phyloP scores from a whole-genome alignment of 37 sponge, comb jelly and placozoan genomes.

The Halisarca cf. caerulea region DNA sequence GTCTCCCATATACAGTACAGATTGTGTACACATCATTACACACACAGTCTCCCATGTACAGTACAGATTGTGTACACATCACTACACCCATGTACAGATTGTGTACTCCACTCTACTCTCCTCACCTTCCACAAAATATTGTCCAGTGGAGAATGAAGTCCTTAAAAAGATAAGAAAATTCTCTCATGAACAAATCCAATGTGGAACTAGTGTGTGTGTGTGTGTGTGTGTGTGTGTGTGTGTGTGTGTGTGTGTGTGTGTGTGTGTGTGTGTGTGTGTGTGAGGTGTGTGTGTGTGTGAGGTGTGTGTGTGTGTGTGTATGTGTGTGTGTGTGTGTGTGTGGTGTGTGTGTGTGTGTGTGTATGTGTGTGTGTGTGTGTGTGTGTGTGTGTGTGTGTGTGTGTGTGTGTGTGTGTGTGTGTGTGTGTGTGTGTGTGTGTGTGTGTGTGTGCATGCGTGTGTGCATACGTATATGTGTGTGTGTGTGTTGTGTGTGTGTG shows the following conservation, averaged over 20 bases:
- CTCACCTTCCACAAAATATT: conserved; percentile 61
- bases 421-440: conserved; percentile 1
- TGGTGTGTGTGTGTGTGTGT: conserved; percentile 33
- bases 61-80: too few species aligned
- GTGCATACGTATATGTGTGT: not conserved
- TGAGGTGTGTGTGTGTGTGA: conserved; percentile 11
- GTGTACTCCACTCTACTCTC: not conserved
- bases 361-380: conserved; percentile 24
- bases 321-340: conserved; percentile 31
- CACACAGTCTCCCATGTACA: too few species aligned
- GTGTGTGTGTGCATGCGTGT: not conserved
- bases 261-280: conserved; percentile 23
- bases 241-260: conserved; percentile 24
- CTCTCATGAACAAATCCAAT: too few species aligned
- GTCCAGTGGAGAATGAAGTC: conserved; percentile 45
- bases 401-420: conserved; percentile 19
- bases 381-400: conserved; percentile 6
- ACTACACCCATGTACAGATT: not conserved
- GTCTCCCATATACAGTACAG: too few species aligned
- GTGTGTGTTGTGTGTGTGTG: not conserved
- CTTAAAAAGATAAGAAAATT: conserved; percentile 28
- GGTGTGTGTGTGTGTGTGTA: conserved; percentile 25
- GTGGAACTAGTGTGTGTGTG: conserved; percentile 17
- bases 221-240: conserved; percentile 31
- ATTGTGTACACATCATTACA: too few species aligned